phyloP scores from a whole-genome alignment of 1,140 invertebrate genomes.

The Triops longicaudatus region DNA sequence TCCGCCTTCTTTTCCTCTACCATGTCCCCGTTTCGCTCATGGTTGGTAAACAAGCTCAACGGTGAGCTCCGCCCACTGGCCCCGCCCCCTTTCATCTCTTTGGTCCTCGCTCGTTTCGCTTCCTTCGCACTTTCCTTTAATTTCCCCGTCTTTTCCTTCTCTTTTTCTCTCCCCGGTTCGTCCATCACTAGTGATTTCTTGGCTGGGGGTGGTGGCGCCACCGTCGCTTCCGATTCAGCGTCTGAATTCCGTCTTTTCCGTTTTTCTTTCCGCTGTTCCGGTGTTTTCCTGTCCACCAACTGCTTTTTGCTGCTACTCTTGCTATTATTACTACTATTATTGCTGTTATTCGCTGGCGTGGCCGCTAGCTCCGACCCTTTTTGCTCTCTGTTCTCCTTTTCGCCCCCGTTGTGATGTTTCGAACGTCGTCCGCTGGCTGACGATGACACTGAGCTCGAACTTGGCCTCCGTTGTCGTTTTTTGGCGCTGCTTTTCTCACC shows the following conservation, averaged over 20 bases:
- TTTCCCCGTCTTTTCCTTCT: not conserved
- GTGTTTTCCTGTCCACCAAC: not conserved
- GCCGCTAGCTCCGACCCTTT: not conserved
- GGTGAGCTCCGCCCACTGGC: not conserved
- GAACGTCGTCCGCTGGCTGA: not conserved
- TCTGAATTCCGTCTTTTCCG: conserved; percentile 23
- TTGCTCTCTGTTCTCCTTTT: not conserved
- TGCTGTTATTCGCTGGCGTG: not conserved
- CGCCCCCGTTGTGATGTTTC: not conserved
- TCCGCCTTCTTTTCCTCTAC: conserved; percentile 22
- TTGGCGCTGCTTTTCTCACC: conserved; percentile 11
- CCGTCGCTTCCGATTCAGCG: not conserved
- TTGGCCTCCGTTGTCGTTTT: conserved; percentile 16
- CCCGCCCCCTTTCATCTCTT: not conserved
- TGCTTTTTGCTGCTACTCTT: not conserved
- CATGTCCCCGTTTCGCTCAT: not conserved
- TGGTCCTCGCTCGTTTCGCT: not conserved
- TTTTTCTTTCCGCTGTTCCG: conserved; percentile 26
- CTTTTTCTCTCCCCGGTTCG: not conserved
- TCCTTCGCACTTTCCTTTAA: not conserved
- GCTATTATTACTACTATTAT: not conserved
- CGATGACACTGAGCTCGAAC: conserved; percentile 21
- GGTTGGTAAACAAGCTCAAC: not conserved
- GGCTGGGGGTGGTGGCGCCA: not conserved
- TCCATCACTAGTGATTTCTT: not conserved